Base-by-base conservation (phyloP, 2,113 vertebrate species). In the Shinisaurus crocodilurus region DNA sequence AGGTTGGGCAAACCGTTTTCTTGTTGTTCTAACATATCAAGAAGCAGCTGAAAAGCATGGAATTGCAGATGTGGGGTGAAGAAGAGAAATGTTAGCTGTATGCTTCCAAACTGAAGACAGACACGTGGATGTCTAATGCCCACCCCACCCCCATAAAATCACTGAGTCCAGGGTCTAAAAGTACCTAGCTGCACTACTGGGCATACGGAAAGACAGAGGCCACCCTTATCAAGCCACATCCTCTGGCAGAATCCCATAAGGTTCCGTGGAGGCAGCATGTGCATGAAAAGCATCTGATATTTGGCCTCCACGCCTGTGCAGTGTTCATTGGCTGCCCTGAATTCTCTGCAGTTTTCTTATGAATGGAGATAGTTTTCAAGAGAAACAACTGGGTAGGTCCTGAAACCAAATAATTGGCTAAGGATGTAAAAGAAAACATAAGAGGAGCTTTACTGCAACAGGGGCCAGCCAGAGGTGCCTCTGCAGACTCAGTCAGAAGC, bases 261-360 rank as follows among this genome's bases (percentile, higher is more conserved):
- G 50, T 5, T 54, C 50, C 1, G 9, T 54, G 50, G 50, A 54
- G 10, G 50, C 50, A 54, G 50, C 5, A 8, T 54, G 50, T 54
- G 50, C 50, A 54, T 54, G 50, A 0, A 2, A 1, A 81, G 43
- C 37, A 18, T 3, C 80, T 82, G 74, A 25, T 34, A 15, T 76
- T n/a, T 75, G 54, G 32, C 70, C 67, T 3, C 6, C 0, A 0
- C 37, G 54, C 1, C 29, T 80, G 54, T 34, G 27, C 63, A 75
- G 43, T 86, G 20, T 18, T 60, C 9, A 84, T 75, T 0, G 1
- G 43, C 23, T 75, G 67, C 5, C 20, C 27, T 50, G 20, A 91
- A 72, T 3, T 6, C 63, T 79, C 37, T 29, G 43, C 23, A 29
- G 43, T 4, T n/a, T 80, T 69, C 67, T 86, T 54, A 1, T 0